Base-by-base conservation (phyloP, 1,140 invertebrate genomes). In the Lasioglossum albipes region DNA sequence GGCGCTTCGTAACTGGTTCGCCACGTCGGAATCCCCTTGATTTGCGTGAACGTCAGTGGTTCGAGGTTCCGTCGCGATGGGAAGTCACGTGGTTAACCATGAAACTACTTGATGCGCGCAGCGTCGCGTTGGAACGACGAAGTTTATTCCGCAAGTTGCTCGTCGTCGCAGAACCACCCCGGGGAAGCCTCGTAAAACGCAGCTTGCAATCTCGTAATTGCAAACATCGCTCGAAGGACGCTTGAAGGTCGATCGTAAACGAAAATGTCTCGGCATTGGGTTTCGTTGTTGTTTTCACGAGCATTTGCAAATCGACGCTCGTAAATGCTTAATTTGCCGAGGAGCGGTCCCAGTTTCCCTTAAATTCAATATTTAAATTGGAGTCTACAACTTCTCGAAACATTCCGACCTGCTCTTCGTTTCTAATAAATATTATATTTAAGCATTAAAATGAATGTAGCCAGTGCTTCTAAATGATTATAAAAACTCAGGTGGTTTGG, bases 121-220 rank as follows among this genome's bases (percentile, higher is more conserved):
- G n/a, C 31, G 4, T 49, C 31, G 16, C 2, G 52, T 54, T 16
- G 12, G 45, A 45, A 54, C 69, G 75, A 71, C 67, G 4, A 16
- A n/a, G n/a, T 22, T 61, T 57, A 62, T 41, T 59, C 70, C 22
- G 49, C 42, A 79, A 66, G 45, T 73, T 31, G 70, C 16, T 66
- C 67, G 57, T 77, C 76, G 27, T 22, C 18, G 22, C 12, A 20
- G 20, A 10, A 68, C 20, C 42, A 49, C 16, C 65, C 20, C 16
- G 0, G 54, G 70, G 27, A 62, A 36, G 61, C 22, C 45, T 75
- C 64, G 72, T 80, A 68, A 75, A 80, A 57, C 22, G 72, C 22
- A 49, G n/a, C 76, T 54, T 41, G 76, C 68, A 54, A 71, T 75
- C 52, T 49, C 52, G 78, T 75, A 75, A 79, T 75, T 59, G 62